Evolutionary conservation across 2,888 invertebrate species (phyloP).

Genomic region (Dermolepida albohirtum): DNA sequence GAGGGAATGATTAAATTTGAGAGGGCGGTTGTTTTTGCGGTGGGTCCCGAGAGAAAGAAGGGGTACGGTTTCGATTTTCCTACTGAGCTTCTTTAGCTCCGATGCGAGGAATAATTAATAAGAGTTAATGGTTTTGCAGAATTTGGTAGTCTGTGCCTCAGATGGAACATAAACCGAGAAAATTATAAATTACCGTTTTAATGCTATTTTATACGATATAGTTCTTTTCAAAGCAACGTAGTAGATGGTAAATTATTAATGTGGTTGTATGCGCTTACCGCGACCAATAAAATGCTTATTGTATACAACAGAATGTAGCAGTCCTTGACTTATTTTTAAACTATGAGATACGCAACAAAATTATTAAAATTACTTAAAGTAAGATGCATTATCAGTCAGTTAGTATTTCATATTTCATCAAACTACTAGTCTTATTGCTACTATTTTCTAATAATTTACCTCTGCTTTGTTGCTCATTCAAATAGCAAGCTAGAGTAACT

Average conservation of each 20-base stretch:
- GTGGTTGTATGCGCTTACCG: no score
- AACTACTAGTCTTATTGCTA: no score
- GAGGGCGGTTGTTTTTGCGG: constrained; percentile 27
- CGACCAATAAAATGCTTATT: no score
- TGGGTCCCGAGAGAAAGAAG: not conserved
- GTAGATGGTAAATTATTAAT: constrained; percentile 26
- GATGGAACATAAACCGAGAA: constrained; percentile 34
- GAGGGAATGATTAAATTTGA: constrained; percentile 32
- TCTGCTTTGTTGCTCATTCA: no score
- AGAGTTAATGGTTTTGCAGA: constrained; percentile 35
- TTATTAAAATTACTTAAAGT: no score
- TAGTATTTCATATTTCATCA: no score
- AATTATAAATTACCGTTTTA: constrained; percentile 28
- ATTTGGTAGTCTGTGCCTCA: constrained; percentile 33
- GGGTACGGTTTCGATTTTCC: constrained; percentile 22
- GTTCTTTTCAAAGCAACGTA: constrained; percentile 1
- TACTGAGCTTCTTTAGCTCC: constrained; percentile 28
- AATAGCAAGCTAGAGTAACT: no score
- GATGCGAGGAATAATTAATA: constrained; percentile 38
- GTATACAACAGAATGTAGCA: no score
- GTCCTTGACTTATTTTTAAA: no score
- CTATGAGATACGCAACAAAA: no score
- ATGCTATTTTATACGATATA: constrained; percentile 28
- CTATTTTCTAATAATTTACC: no score
- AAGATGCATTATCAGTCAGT: no score